Evolutionary conservation across 1,140 invertebrate genomes (phyloP).

Genomic region (Melitaea cinxia): DNA sequence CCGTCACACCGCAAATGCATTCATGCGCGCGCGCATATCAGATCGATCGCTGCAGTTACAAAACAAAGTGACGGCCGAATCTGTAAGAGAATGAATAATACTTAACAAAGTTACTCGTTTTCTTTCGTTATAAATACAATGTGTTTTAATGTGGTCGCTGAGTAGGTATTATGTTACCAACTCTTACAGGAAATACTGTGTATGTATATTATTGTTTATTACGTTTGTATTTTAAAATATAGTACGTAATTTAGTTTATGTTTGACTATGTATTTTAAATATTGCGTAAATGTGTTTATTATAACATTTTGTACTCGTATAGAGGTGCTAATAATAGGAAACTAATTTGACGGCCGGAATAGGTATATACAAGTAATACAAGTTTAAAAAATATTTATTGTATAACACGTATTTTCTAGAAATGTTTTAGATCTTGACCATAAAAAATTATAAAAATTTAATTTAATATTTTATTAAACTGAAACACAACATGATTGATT

Average conservation of each 20-base stretch:
- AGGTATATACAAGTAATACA: too few species aligned
- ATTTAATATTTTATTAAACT: too few species aligned
- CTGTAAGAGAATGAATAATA: constrained; percentile 47
- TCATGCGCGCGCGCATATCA: constrained; percentile 76
- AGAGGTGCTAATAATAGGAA: too few species aligned
- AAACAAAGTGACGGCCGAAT: constrained; percentile 70
- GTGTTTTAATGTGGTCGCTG: constrained; percentile 18
- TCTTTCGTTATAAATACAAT: constrained; percentile 29
- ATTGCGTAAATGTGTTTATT: too few species aligned
- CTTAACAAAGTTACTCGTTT: constrained; percentile 35
- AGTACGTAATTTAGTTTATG: background rate
- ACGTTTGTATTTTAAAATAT: background rate
- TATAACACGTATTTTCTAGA: too few species aligned
- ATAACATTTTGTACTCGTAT: too few species aligned
- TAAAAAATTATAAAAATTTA: too few species aligned
- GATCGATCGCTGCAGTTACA: constrained; percentile 61
- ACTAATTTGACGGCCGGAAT: too few species aligned
- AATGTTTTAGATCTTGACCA: too few species aligned
- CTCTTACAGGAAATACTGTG: constrained; percentile 14
- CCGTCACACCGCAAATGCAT: constrained; percentile 73
- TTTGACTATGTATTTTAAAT: too few species aligned
- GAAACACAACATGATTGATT: too few species aligned
- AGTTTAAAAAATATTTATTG: too few species aligned
- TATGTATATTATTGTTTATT: constrained; percentile 7
- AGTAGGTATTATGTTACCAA: constrained; percentile 11